Base-by-base conservation (phyloP, 2,888 invertebrate species). In the Sphaerophoria taeniata region DNA sequence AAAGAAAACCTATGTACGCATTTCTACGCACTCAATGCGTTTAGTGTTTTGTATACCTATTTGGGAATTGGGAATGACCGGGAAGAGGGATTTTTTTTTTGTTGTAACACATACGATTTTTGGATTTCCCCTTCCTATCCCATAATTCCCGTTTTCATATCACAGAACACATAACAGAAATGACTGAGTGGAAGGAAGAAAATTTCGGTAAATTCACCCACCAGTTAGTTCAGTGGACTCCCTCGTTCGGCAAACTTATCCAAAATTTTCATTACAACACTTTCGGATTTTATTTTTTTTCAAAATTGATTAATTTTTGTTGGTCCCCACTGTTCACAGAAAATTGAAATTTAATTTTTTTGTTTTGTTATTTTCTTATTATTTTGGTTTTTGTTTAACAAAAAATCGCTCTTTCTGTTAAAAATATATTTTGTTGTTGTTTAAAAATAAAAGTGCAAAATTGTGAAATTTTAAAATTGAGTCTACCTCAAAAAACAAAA, bases 201-300 rank as follows among this genome's bases (percentile, higher is more conserved):
- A 80, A 89, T 90, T 88, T 83, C 89, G 89, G 88, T 89, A 88
- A 89, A 84, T 72, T 89, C 90, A 90, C 89, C 89, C 91, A 89
- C 89, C 91, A 92, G 91, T 92, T 90, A 92, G 91, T 92, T 90
- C 89, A 88, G 88, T 88, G 86, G 82, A 87, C 87, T 85, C 83
- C 88, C 80, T 83, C 88, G 85, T 82, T 87, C 87, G 86, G 87
- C 74, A 84, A 87, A 87, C 87, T 82, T 87, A 82, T 87, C 85
- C 63, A 85, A 85, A 85, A 81, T 85, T 77, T 39, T 24, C 24
- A 24, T 61, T 43, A 43, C 3, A 9, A 58, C 43, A 63, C 75
- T 31, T 72, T 83, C 36, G 61, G 49, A 67, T 34, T 73, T 67
- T 73, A 53, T 39, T 72, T 47, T 61, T 74, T 67, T 24, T 24